These are phyloP conservation scores for Phrynocephalus guinanensis DNA, from an alignment of 2,797 vertebrate genomes.

Conservation along the genomic window DNA sequence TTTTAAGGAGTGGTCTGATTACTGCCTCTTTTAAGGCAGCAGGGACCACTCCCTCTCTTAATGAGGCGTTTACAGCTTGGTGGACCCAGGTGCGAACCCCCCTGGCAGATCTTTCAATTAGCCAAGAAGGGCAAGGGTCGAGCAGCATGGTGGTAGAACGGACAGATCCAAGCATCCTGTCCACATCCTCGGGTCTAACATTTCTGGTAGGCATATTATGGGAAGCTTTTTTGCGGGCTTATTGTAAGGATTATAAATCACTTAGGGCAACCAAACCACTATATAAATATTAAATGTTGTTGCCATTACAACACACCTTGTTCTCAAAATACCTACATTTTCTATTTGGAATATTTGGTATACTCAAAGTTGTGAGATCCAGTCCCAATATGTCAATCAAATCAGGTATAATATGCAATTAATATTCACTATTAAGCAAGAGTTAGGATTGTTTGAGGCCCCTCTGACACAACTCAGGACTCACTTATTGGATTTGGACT, in stretches of 20 bases:
- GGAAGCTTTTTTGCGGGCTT: background rate
- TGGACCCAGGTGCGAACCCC: too few species aligned
- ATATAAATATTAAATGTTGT: background rate
- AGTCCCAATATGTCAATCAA: background rate
- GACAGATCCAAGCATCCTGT: too few species aligned
- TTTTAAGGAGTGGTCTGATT: too few species aligned
- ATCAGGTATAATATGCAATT: background rate
- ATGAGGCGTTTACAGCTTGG: too few species aligned
- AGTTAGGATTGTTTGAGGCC: too few species aligned
- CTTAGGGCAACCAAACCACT: background rate
- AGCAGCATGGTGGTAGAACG: too few species aligned
- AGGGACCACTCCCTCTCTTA: too few species aligned
- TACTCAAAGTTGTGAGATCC: background rate
- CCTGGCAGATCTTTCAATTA: too few species aligned
- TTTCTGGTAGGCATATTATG: background rate
- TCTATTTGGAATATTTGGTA: background rate
- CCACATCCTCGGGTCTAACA: background rate
- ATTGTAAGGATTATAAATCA: background rate
- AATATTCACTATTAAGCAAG: background rate
- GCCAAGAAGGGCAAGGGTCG: too few species aligned
- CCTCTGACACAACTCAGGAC: too few species aligned
- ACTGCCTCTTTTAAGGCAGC: too few species aligned
- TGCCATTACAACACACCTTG: background rate
- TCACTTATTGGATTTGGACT: too few species aligned
- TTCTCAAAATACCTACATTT: background rate